phyloP scores from a whole-genome alignment of 1,140 invertebrate genomes.

The Drosophila grimshawi region DNA sequence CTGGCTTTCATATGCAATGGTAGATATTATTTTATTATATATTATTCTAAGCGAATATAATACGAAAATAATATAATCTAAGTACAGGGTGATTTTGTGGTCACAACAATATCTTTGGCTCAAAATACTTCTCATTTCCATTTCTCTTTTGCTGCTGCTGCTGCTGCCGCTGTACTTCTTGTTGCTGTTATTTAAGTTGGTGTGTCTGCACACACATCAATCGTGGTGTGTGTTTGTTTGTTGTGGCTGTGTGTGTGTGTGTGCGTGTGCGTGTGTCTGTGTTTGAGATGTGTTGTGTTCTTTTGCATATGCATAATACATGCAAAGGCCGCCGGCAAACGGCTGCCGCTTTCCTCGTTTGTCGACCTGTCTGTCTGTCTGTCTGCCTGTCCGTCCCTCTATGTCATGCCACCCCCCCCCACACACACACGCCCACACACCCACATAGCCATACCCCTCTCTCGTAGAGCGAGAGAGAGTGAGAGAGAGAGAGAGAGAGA shows the following conservation, averaged over 20 bases:
- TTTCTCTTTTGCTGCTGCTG: background rate
- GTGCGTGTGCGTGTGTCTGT: constrained; percentile 5
- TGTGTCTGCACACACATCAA: constrained; percentile 45
- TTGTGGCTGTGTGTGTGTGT: background rate
- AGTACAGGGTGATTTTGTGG: background rate
- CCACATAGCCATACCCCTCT: too few species aligned
- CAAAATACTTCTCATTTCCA: background rate
- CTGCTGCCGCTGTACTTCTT: constrained; percentile 9
- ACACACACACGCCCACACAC: too few species aligned
- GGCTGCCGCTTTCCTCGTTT: constrained; percentile 28
- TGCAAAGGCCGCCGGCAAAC: constrained; percentile 50
- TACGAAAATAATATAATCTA: too few species aligned
- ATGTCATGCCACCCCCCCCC: background rate
- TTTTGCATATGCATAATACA: constrained; percentile 51
- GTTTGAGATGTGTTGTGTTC: constrained; percentile 20
- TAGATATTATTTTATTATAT: too few species aligned
- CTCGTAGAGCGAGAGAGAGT: too few species aligned
- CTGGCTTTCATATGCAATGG: too few species aligned
- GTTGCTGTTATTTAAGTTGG: constrained; percentile 46
- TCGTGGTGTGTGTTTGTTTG: constrained; percentile 4
- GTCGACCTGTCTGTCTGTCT: constrained; percentile 11
- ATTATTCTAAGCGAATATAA: too few species aligned
- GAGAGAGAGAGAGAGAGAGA: background rate
- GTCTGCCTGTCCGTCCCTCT: constrained; percentile 2
- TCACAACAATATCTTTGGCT: background rate